These are phyloP conservation scores for Tragelaphus eurycerus DNA, from an alignment of 2,797 vertebrate species.

Conservation along the genomic window DNA sequence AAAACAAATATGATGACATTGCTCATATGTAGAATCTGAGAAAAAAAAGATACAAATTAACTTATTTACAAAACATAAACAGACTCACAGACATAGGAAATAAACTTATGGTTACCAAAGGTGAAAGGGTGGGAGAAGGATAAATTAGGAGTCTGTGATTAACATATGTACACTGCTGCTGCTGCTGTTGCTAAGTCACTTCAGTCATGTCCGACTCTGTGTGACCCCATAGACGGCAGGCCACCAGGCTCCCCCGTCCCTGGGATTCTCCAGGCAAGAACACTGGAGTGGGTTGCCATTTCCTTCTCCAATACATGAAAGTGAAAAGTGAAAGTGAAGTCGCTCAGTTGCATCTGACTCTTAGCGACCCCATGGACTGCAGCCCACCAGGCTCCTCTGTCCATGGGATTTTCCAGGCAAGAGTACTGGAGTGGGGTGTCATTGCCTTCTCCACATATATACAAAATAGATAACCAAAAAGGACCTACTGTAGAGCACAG, in stretches of 20 bases:
- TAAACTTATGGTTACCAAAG: neutral
- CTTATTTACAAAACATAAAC: neutral
- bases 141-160: neutral
- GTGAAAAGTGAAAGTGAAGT: no score
- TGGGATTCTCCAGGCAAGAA: no score
- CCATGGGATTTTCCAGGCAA: no score
- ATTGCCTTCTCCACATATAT: neutral
- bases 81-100: neutral
- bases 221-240: no score
- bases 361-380: no score
- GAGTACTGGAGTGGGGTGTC: no score
- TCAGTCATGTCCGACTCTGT: no score
- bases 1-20: neutral
- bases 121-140: neutral
- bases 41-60: neutral
- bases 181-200: no score
- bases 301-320: no score
- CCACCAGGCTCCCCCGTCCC: no score
- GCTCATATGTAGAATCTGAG: neutral
- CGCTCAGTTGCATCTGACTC: fast-evolving
- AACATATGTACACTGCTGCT: neutral
- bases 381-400: no score
- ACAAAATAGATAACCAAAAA: neutral
- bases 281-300: no score
- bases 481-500: neutral